Evolutionary conservation across 2,797 vertebrate species (phyloP).

Genomic region (Meriones psammophilus): DNA sequence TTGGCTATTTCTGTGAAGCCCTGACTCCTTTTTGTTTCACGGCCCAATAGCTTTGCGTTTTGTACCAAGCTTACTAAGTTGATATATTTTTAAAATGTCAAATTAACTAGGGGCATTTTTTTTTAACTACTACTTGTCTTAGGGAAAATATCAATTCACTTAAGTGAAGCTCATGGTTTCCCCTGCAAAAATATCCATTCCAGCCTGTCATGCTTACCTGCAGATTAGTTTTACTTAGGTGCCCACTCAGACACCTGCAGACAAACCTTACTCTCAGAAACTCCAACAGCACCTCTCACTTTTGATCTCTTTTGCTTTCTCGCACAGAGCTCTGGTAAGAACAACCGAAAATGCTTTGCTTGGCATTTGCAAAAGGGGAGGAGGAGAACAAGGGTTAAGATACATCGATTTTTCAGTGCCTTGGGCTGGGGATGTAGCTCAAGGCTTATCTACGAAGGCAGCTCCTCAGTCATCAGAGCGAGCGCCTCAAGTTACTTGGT

Average conservation of each 20-base stretch:
- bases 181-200: not conserved
- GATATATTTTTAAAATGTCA: not conserved
- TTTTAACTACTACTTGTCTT: conserved; percentile 11
- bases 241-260: not conserved
- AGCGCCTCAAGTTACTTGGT: too few relatives aligned
- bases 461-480: not conserved
- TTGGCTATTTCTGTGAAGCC: not conserved
- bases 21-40: not conserved
- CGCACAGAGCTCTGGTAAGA: not conserved
- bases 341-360: not conserved
- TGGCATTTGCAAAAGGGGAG: not conserved
- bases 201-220: not conserved
- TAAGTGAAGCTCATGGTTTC: not conserved
- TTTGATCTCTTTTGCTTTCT: not conserved
- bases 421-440: not conserved
- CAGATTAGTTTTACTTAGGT: not conserved
- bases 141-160: conserved; percentile 7
- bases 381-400: not conserved
- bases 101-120: not conserved
- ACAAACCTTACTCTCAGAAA: conserved; percentile 17
- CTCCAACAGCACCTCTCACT: not conserved
- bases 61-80: not conserved
- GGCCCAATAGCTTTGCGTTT: not conserved
- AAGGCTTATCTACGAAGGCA: not conserved
- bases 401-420: not conserved